Conservation (phyloP, 1,140 invertebrate species). For the Zophobas atratus region DNA sequence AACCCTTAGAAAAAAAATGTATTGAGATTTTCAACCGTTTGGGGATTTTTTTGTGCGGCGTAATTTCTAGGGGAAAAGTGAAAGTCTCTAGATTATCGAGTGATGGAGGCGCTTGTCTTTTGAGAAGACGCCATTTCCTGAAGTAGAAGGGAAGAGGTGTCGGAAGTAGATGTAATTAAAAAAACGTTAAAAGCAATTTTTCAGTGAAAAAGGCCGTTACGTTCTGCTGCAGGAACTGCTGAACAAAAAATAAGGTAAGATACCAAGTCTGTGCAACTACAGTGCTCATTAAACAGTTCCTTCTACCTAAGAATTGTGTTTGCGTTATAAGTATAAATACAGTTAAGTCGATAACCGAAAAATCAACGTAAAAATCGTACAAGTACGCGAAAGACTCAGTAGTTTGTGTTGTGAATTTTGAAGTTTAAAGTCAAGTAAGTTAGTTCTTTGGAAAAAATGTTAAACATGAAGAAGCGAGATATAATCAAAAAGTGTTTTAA, state of each 20-base stretch:
- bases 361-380: conserved; percentile 33
- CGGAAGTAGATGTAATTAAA: conserved; percentile 21
- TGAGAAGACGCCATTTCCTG: conserved; percentile 36
- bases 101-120: conserved; percentile 15
- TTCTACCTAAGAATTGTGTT: conserved; percentile 47
- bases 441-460: conserved; percentile 48
- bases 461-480: conserved; percentile 44
- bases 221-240: conserved; percentile 42
- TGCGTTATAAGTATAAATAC: conserved; percentile 46
- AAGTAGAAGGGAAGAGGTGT: conserved; percentile 24
- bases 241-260: conserved; percentile 44
- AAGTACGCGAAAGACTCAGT: conserved; percentile 49
- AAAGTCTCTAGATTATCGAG: conserved; percentile 27
- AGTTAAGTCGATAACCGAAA: conserved; percentile 42
- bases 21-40: too few relatives aligned
- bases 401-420: conserved; percentile 46
- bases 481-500: conserved; percentile 47
- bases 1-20: not conserved
- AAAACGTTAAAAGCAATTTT: conserved; percentile 21
- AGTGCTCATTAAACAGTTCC: conserved; percentile 47
- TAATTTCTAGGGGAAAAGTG: not conserved
- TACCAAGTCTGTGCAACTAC: conserved; percentile 38
- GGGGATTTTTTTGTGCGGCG: not conserved
- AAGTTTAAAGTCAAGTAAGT: conserved; percentile 47
- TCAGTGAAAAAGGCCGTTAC: conserved; percentile 37